Evolutionary conservation across 2,888 invertebrate genomes (phyloP), one percentile per base, ranked within the genome.

Genomic region (Emmelina monodactyla): DNA sequence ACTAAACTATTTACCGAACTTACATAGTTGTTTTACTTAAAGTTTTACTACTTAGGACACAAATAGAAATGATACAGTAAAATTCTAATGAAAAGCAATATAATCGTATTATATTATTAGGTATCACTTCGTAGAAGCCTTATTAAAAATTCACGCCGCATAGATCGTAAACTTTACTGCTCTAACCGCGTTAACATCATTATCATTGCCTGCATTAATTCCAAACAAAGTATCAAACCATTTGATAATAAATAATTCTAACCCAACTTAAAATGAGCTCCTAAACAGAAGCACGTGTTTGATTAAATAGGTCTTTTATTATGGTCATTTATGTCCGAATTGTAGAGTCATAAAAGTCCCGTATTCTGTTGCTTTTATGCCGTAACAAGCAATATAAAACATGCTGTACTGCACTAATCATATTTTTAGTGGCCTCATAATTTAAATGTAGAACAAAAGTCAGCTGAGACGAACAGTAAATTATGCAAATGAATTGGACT

Each of bases 281-380:
- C 3, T 7, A 10, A n/a, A n/a, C n/a, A n/a, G n/a, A n/a, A n/a
- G n/a, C n/a, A n/a, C n/a, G n/a, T n/a, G n/a, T n/a, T n/a, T n/a
- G n/a, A n/a, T n/a, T n/a, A n/a, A n/a, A n/a, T n/a, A n/a, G n/a
- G n/a, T n/a, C n/a, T n/a, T n/a, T n/a, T n/a, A n/a, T n/a, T 19
- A 19, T 19, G 19, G 19, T 19, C 9, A 9, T 19, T 19, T 5
- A 19, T 25, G 11, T 7, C 25, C 54, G 53, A 69, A 73, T 70
- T 66, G 63, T 64, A 64, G 61, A 64, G 61, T 58, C 63, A 66
- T 75, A 73, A 72, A 73, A 60, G 62, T 64, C 62, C 65, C 58
- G 57, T 59, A 57, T 64, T 62, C 60, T 66, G 64, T 69, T 61
- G 67, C 59, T 64, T 70, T 64, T 63, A 67, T 72, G 59, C 54